Base-by-base conservation (phyloP, 2,113 vertebrate genomes). In the Anhinga anhinga region DNA sequence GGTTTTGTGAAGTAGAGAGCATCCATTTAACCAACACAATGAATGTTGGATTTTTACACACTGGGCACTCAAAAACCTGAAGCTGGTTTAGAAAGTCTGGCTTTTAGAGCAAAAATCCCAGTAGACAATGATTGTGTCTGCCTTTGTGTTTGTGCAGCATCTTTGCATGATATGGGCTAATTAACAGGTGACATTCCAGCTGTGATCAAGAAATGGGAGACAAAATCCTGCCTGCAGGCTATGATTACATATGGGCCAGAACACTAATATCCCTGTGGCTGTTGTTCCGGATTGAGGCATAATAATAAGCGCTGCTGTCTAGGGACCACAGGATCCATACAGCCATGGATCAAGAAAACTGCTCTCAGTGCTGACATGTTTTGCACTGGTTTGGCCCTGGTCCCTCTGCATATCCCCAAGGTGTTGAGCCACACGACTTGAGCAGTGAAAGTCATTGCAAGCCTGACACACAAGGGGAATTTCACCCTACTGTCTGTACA, bases 161-260 rank as follows among this genome's bases (percentile, higher is more conserved):
- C 70, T 93, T 95, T 89, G 86, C 58, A 82, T 62, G 70, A 70
- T 91, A 55, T n/a, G 29, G 32, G 50, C 91, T 97, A 96, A 97
- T 96, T 97, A 94, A 88, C 74, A 95, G 86, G 86, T 94, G 84
- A 94, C 86, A 80, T 86, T 95, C 88, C 74, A 87, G 45, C 89
- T 97, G 81, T 91, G 93, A 97, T 96, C 91, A 95, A 91, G 81
- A 94, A 94, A 95, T 36, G 15, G 78, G 70, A 90, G 78, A 94
- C 88, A 91, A 88, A 91, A 90, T 88, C 91, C 91, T 94, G 84
- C 89, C 96, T 91, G 38, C 66, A 62, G 95, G 94, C 94, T 95
- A 93, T 0, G 0, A 82, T 85, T 95, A 94, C n/a, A 78, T 63
- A 53, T 10, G 52, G 86, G 70, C 53, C 76, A 91, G 66, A 93